Evolutionary conservation across 2,113 vertebrate species (phyloP).

Genomic region (Callithrix jacchus): DNA sequence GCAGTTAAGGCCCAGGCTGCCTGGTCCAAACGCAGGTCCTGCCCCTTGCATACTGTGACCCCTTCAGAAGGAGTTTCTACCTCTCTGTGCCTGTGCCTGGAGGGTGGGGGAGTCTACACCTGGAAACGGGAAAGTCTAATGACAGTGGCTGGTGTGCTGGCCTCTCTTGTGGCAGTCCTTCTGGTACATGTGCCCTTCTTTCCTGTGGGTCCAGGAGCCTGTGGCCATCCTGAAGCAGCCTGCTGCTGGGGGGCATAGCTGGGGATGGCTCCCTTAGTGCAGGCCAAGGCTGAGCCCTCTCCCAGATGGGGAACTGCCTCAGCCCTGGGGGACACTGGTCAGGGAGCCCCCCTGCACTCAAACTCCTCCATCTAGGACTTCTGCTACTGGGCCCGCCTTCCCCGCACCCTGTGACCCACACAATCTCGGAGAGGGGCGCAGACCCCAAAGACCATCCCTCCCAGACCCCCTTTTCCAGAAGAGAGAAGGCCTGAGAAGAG

Average conservation of each 20-base stretch:
- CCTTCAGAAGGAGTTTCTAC: neutral
- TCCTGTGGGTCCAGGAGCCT: neutral
- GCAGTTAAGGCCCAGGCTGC: neutral
- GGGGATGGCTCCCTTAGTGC: neutral
- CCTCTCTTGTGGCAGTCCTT: fast-evolving
- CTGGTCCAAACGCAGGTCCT: neutral
- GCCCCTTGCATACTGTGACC: neutral
- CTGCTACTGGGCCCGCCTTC: neutral
- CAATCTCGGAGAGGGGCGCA: neutral
- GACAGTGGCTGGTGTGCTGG: neutral
- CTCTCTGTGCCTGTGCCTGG: neutral
- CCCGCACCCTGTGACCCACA: too few species aligned
- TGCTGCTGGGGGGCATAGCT: neutral
- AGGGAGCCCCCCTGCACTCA: too few species aligned
- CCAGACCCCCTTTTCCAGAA: neutral
- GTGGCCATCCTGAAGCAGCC: fast-evolving
- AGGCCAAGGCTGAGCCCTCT: neutral
- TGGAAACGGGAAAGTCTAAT: neutral
- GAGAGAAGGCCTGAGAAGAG: neutral
- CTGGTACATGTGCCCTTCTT: neutral
- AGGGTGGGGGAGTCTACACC: neutral
- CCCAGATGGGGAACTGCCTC: neutral
- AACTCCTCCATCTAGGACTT: neutral
- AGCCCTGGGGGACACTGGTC: neutral
- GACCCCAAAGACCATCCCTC: neutral